Evolutionary conservation across 2,113 vertebrate species (phyloP).

Genomic region (Lycaon pictus): DNA sequence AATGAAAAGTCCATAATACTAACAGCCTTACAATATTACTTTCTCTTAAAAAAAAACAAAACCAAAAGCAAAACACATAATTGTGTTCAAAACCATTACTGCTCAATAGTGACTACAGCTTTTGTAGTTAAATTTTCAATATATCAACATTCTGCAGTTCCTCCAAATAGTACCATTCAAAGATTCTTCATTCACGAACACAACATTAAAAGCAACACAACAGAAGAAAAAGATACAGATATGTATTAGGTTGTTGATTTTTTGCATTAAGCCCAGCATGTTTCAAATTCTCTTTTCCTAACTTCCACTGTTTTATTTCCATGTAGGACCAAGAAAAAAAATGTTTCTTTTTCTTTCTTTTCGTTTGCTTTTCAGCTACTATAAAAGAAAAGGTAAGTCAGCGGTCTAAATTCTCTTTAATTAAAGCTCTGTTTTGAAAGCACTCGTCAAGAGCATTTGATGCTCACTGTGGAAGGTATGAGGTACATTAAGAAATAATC

Average conservation of each 20-base stretch:
- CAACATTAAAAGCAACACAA: background rate
- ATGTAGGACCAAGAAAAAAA: background rate
- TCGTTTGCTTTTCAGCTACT: background rate
- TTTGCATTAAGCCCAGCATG: background rate
- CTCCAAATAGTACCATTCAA: background rate
- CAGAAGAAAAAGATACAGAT: background rate
- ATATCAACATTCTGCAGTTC: background rate
- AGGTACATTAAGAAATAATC: background rate
- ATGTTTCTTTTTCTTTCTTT: background rate
- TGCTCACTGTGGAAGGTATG: background rate
- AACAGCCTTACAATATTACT: background rate
- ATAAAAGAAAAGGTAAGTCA: background rate
- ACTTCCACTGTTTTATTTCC: background rate
- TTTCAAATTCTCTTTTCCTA: slow-evolving; percentile 41
- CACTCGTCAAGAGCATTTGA: background rate
- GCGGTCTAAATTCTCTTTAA: background rate
- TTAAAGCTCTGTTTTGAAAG: slow-evolving; percentile 39
- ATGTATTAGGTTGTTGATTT: background rate
- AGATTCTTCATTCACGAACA: background rate
- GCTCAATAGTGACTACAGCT: background rate
- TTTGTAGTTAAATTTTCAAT: background rate
- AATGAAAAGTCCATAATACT: background rate
- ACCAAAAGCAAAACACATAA: background rate
- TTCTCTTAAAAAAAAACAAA: background rate
- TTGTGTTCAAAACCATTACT: background rate